phyloP scores from a whole-genome alignment of 2,113 vertebrate genomes.

The Brevimyrus niger region DNA sequence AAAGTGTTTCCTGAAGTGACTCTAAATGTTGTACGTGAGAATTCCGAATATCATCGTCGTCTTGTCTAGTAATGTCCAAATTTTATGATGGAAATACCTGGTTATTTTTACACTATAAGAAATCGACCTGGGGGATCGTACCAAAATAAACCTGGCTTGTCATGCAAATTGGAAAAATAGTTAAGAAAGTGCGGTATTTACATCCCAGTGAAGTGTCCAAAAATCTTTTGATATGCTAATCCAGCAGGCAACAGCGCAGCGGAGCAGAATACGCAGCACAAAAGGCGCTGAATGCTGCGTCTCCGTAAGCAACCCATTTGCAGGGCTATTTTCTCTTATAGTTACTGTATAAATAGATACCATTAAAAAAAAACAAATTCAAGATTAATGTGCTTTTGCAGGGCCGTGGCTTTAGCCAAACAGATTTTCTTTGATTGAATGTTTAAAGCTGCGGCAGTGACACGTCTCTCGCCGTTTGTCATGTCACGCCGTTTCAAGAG shows the following conservation, averaged over 20 bases:
- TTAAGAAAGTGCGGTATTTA: conserved; percentile 18
- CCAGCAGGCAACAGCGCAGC: not conserved
- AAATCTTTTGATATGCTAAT: conserved; percentile 22
- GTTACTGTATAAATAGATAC: conserved; percentile 52
- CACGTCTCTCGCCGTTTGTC: conserved; percentile 65
- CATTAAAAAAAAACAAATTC: conserved; percentile 62
- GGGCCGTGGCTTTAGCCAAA: conserved; percentile 48
- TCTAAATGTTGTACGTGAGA: not conserved
- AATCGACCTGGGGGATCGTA: not conserved
- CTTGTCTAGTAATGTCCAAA: not conserved
- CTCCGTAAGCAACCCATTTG: not conserved
- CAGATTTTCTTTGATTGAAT: conserved; percentile 62
- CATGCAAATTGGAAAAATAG: conserved; percentile 18
- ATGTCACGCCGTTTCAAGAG: conserved; percentile 55
- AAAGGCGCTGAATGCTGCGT: not conserved
- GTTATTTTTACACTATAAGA: conserved; percentile 12
- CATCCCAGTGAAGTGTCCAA: conserved; percentile 17
- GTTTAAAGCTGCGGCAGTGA: conserved; percentile 56
- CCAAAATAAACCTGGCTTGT: conserved; percentile 14
- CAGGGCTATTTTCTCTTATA: not conserved
- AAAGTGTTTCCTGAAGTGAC: not conserved
- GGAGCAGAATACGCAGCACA: conserved; percentile 1
- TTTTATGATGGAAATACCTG: not conserved
- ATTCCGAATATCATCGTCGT: not conserved
- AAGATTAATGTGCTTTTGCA: conserved; percentile 55